These are phyloP conservation scores for Anoncus sp. DNA, from an alignment of 2,888 invertebrate genomes.

Conservation along the genomic window DNA sequence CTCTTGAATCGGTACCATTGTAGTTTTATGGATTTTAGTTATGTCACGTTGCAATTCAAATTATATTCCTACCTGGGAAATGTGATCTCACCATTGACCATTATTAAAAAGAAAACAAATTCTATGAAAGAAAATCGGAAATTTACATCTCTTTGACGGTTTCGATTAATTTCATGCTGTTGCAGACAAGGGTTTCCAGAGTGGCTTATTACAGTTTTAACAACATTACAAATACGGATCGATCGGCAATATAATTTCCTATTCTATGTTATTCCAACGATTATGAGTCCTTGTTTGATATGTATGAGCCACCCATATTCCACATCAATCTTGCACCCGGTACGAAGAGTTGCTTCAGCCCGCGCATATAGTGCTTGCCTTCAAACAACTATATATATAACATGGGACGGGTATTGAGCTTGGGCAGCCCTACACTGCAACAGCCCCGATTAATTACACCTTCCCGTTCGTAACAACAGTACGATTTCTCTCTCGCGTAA, in stretches of 20 bases:
- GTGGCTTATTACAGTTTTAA: background rate
- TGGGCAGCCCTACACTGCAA: slow-evolving; percentile 25
- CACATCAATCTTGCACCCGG: slow-evolving; percentile 39
- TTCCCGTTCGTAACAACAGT: slow-evolving; percentile 41
- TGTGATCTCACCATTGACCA: no score
- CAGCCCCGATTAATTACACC: slow-evolving; percentile 59
- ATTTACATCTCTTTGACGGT: no score
- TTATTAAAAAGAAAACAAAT: no score
- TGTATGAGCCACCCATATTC: slow-evolving; percentile 29
- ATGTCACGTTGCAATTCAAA: no score
- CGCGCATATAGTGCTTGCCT: slow-evolving; percentile 16
- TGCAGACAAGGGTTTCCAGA: no score
- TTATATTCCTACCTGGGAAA: no score
- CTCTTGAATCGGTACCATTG: no score
- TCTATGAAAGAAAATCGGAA: no score
- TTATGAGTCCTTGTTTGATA: slow-evolving; percentile 32
- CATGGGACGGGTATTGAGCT: slow-evolving; percentile 17
- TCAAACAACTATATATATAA: slow-evolving; percentile 38
- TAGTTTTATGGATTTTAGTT: no score
- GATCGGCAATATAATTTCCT: slow-evolving; percentile 17
- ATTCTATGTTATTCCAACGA: slow-evolving; percentile 20
- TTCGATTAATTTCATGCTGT: no score
- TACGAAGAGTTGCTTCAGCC: background rate
- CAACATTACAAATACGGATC: background rate
- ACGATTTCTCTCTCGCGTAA: slow-evolving; percentile 51